A percentile compares a stretch with the other conserved stretches of the same genome.
Evolutionary conservation across 2,113 vertebrate genomes (phyloP).

Genomic region (Calypte anna): DNA sequence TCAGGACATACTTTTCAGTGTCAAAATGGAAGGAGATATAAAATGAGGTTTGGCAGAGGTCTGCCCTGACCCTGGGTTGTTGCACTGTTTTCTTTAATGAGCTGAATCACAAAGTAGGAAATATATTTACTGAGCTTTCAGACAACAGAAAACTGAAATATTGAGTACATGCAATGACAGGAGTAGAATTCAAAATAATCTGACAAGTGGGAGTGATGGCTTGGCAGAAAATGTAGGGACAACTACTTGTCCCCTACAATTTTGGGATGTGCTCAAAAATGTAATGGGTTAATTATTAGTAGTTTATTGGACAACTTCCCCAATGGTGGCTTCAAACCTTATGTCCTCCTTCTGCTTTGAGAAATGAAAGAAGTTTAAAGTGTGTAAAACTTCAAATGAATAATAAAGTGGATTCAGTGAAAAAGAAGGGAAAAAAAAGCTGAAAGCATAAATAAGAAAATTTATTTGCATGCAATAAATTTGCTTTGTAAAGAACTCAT

Average conservation of each 20-base stretch:
- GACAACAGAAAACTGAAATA: background rate
- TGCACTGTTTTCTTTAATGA: background rate
- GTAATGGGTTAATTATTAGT: rapidly evolving
- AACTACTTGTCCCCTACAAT: background rate
- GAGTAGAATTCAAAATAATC: background rate
- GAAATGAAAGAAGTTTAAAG: background rate
- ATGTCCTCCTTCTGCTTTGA: background rate
- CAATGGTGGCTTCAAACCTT: background rate
- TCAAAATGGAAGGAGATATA: background rate
- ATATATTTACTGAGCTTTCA: background rate
- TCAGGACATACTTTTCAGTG: background rate
- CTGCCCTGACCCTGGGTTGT: background rate
- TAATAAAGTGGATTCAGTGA: background rate
- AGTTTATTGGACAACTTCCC: background rate
- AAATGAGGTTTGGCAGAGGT: background rate
- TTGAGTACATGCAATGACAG: background rate
- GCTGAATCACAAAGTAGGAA: background rate
- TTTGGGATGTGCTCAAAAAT: background rate
- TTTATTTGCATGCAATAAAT: background rate
- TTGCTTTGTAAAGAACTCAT: background rate
- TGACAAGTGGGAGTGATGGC: background rate
- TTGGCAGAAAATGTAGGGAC: background rate
- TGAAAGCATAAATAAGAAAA: background rate
- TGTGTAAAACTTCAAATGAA: background rate
- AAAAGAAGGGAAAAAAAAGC: background rate